Base-by-base conservation (phyloP, 2,888 invertebrate species). In the Drosophila borealis region DNA sequence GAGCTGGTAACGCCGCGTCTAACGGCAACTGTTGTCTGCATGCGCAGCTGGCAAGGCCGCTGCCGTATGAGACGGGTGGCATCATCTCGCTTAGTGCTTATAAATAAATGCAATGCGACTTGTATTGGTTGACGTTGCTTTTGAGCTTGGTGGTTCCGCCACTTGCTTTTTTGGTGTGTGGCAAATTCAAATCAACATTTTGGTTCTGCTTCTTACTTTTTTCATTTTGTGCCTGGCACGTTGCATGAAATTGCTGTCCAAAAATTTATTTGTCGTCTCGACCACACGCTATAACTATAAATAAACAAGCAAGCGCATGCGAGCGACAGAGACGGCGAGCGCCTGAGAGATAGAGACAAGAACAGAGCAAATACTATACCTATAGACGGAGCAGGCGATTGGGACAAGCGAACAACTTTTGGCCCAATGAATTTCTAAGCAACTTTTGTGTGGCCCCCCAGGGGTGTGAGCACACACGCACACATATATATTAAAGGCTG, bases 391-490 rank as follows among this genome's bases (percentile, higher is more conserved):
- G 41, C 49, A 51, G 55, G 54, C 54, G 36, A 21, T 21, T 49
- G 49, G 36, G 25, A 21, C 37, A 25, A 51, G 25, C 14, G 45
- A 49, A 57, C 56, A 80, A 70, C 66, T 73, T 74, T 79, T 74
- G 72, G 70, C 59, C 70, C 82, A 79, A 77, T 82, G 85, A 82
- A 82, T 85, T 81, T 78, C 75, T 69, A 77, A 80, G 62, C 88
- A 82, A 80, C 71, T 77, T 80, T 48, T 68, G 61, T 78, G 67
- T 59, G 48, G 46, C 50, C 72, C 74, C 74, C 65, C 49, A 25
- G 53, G 66, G 70, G 33, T 55, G 41, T 54, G 8, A 9, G 11
- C 21, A 34, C 49, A 25, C 37, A 29, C 41, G n/a, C 46, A 50
- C 44, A 36, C 6, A 42, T 54, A 46, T 37, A 37, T 29, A 29